Evolutionary conservation across 2,888 invertebrate genomes (phyloP).

Genomic region (Papilio protenor): DNA sequence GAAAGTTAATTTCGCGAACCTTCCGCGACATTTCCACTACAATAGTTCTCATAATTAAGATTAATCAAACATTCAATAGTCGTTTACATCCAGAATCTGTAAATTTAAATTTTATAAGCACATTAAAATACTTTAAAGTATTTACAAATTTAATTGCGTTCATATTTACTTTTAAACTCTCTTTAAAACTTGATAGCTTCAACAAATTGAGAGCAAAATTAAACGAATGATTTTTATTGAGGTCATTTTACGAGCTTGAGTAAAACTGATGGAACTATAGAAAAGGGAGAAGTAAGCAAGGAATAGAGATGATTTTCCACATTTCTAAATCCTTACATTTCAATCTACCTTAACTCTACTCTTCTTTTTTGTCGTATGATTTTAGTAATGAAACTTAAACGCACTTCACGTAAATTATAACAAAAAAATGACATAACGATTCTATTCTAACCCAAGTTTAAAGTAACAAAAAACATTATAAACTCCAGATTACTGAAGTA

Average conservation of each 20-base stretch:
- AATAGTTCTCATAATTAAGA: neutral
- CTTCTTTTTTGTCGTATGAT: too few relatives aligned
- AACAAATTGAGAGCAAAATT: slow-evolving; percentile 2
- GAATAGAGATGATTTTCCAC: neutral
- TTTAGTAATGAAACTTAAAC: too few relatives aligned
- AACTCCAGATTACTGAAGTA: too few relatives aligned
- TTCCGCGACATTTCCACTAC: neutral
- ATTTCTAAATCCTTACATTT: neutral
- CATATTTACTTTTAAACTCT: slow-evolving; percentile 12
- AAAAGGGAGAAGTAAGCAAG: too few relatives aligned
- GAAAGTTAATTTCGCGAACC: neutral
- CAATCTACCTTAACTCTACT: too few relatives aligned
- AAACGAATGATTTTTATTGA: neutral
- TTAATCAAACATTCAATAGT: neutral
- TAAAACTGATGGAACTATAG: too few relatives aligned
- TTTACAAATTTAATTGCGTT: neutral
- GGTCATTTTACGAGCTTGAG: neutral
- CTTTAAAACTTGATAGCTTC: neutral
- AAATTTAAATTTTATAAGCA: neutral
- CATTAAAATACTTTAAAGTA: neutral
- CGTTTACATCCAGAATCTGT: neutral
- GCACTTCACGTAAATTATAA: too few relatives aligned
- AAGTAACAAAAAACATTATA: too few relatives aligned
- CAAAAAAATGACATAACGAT: too few relatives aligned
- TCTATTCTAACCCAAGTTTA: too few relatives aligned